Conservation (phyloP, 1,140 invertebrate genomes). For the Drosophila baimaii region DNA sequence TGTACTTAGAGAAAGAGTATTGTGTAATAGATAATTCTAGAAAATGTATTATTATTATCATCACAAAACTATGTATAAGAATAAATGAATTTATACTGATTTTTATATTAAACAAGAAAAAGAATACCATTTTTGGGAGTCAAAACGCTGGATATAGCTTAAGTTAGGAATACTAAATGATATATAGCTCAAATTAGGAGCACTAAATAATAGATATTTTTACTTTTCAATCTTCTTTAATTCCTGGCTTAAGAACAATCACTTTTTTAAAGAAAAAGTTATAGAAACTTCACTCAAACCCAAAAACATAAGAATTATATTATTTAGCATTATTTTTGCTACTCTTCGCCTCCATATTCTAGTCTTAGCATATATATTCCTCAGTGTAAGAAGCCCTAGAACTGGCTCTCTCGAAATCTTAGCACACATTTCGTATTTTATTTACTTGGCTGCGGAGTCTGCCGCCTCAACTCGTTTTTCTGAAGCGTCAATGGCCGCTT, state of each 20-base stretch:
- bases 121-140: too few relatives aligned
- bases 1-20: too few relatives aligned
- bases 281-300: not conserved
- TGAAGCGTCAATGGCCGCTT: slow-evolving; percentile 57
- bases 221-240: not conserved
- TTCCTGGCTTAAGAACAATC: not conserved
- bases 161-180: too few relatives aligned
- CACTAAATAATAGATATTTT: too few relatives aligned
- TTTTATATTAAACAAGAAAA: too few relatives aligned
- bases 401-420: slow-evolving; percentile 1
- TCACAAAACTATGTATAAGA: too few relatives aligned
- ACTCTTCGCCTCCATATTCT: not conserved
- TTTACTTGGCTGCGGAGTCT: slow-evolving; percentile 2
- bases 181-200: too few relatives aligned
- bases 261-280: not conserved
- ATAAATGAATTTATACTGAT: too few relatives aligned
- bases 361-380: not conserved
- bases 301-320: not conserved
- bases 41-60: too few relatives aligned
- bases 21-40: too few relatives aligned
- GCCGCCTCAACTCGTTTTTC: slow-evolving; percentile 18
- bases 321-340: not conserved
- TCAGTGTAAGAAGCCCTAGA: slow-evolving; percentile 29
- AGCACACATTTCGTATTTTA: slow-evolving; percentile 19
- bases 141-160: too few relatives aligned